phyloP scores from a whole-genome alignment of 2,113 vertebrate species.

The Entelurus aequoreus region DNA sequence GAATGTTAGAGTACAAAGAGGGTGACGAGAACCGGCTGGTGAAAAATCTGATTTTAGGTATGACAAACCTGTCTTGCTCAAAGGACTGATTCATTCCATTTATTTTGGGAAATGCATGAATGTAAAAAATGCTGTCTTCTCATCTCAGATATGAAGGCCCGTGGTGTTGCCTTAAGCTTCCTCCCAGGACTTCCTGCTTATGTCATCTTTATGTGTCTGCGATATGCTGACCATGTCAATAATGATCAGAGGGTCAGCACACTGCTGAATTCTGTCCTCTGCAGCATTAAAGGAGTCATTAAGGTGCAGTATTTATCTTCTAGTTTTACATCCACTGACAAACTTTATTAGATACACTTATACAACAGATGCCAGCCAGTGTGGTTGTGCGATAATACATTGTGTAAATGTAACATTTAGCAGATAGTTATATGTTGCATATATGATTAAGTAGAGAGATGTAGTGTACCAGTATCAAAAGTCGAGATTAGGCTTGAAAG shows the following conservation, averaged over 20 bases:
- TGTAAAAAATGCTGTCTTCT: background rate
- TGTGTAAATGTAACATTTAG: no score
- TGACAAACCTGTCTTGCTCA: constrained; percentile 15
- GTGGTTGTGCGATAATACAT: no score
- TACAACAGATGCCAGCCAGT: no score
- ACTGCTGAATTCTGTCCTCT: constrained; percentile 88
- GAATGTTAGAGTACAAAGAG: constrained; percentile 90
- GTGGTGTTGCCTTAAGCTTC: constrained; percentile 86
- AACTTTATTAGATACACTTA: no score
- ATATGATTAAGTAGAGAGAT: no score
- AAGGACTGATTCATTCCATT: background rate
- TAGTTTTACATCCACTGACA: no score
- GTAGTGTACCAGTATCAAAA: no score
- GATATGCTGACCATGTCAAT: constrained; percentile 88
- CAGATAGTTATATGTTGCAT: no score
- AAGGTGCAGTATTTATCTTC: constrained; percentile 72
- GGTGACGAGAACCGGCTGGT: constrained; percentile 86
- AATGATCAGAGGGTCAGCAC: constrained; percentile 87
- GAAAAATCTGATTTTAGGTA: constrained; percentile 87
- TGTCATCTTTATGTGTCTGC: constrained; percentile 95
- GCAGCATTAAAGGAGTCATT: constrained; percentile 88
- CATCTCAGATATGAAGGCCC: constrained; percentile 84
- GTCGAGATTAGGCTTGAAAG: no score
- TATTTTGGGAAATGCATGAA: background rate
- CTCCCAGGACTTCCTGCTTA: constrained; percentile 91